Base-by-base conservation (phyloP, 2,888 invertebrate genomes). In the Lasioglossum figueresi region DNA sequence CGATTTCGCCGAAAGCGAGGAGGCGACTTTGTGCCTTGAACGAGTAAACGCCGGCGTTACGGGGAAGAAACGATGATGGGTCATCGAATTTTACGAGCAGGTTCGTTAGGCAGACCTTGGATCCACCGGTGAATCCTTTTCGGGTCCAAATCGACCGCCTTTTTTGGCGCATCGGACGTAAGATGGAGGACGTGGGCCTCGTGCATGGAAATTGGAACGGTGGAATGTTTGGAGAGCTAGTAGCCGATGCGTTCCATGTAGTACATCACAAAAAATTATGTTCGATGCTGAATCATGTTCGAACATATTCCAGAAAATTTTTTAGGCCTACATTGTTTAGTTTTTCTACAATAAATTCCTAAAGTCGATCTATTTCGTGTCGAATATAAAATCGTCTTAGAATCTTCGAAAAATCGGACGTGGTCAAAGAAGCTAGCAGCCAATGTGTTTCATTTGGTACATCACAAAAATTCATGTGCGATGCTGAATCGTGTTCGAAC, bases 1-100 rank as follows among this genome's bases (percentile, higher is more conserved):
- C 45, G 43, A 56, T 78, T 89, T 89, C 83, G 89, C 83, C 88
- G 88, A 82, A 89, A 89, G 90, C 83, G 66, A 82, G 73, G 66
- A 83, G 73, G 40, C 52, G 43, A 43, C 76, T 48, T n/a, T 63
- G 63, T 79, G 70, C 81, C 48, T 70, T 68, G 56, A 40, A 72
- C 71, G 59, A 59, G 82, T 31, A n/a, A 73, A 43, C 63, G 40
- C 23, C 63, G 12, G 43, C 31, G 27, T 63, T 63, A 27, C 63
- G 31, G 63, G 16, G 63, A 63, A 63, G 14, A 63, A n/a, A 31
- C 63, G 63, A 59, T 12, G 27, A 16, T 16, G 31, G 63, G 6
- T 63, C 63, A 31, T 63, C 63, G 31, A 27, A 63, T 63, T 63
- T 63, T 63, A 63, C 63, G 63, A 63, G 63, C 63, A 2, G 31